phyloP scores from a whole-genome alignment of 2,113 vertebrate genomes.

The Syngnathus typhle region DNA sequence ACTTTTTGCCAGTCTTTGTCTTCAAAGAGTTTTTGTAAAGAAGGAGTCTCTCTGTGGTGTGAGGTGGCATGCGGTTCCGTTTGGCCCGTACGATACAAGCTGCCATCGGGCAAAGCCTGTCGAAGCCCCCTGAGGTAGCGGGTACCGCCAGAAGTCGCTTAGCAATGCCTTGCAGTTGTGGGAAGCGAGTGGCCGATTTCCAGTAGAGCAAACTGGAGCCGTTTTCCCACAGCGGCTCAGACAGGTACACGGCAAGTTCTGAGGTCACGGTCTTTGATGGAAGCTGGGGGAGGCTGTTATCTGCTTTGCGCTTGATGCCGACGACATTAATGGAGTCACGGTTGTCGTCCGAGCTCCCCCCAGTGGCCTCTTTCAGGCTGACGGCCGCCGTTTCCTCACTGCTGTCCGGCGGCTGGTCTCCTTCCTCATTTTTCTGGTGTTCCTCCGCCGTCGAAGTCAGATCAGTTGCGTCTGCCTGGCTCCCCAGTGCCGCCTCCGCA shows the following conservation, averaged over 20 bases:
- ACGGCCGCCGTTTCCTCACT: conserved; percentile 8
- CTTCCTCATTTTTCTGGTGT: conserved; percentile 1
- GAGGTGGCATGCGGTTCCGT: conserved; percentile 62
- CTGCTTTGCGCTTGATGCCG: conserved; percentile 59
- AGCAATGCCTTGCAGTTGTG: conserved; percentile 53
- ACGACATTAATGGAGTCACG: conserved; percentile 3
- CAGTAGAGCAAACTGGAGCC: conserved; percentile 52
- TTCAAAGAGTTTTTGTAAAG: conserved; percentile 63
- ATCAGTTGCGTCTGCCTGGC: conserved; percentile 6
- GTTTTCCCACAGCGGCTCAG: conserved; percentile 51
- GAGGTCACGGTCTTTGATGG: conserved; percentile 43
- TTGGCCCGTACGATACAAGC: conserved; percentile 60
- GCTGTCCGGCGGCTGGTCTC: neutral
- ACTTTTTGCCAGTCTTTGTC: conserved; percentile 32
- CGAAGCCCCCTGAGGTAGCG: conserved; percentile 68
- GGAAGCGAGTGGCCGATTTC: conserved; percentile 58
- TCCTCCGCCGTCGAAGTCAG: conserved; percentile 4
- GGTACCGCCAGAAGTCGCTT: conserved; percentile 63
- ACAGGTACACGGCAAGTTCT: conserved; percentile 61
- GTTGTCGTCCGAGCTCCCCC: conserved; percentile 3
- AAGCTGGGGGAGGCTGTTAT: conserved; percentile 44
- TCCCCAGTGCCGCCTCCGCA: conserved; percentile 40
- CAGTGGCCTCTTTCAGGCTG: neutral
- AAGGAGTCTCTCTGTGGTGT: conserved; percentile 70
- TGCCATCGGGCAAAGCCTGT: conserved; percentile 65